Percentiles rank a stretch among this genome's conserved stretches.
phyloP scores from a whole-genome alignment of 2,797 vertebrate genomes.

The Sciurus vulgaris region DNA sequence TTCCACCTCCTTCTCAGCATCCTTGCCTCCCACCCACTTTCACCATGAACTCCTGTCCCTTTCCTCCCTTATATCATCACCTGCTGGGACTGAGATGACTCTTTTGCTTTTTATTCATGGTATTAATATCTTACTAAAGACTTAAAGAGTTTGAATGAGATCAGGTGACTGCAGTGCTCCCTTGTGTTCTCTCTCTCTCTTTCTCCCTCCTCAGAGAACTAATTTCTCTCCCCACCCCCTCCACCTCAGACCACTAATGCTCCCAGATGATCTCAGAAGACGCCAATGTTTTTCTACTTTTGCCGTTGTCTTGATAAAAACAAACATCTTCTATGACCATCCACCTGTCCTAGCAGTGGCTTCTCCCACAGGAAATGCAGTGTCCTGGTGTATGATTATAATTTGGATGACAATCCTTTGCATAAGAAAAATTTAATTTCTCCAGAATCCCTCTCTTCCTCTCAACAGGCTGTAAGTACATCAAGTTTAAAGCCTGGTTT shows the following conservation, averaged over 20 bases:
- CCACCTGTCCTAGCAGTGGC: neutral
- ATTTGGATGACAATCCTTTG: neutral
- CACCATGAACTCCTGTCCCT: neutral
- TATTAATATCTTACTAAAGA: slow-evolving; percentile 25
- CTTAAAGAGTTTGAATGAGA: neutral
- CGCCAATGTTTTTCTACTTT: slow-evolving; percentile 14
- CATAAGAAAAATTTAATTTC: slow-evolving; percentile 49
- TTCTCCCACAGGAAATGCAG: slow-evolving; percentile 45
- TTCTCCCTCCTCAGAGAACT: neutral
- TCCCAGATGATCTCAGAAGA: slow-evolving; percentile 15
- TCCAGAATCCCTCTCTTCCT: slow-evolving; percentile 40
- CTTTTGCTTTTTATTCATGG: neutral
- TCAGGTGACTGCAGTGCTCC: no score
- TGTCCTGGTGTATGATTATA: neutral
- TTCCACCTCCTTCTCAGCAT: neutral
- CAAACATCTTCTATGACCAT: neutral
- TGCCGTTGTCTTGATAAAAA: neutral
- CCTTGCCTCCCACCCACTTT: neutral
- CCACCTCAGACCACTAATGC: neutral
- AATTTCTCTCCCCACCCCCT: neutral
- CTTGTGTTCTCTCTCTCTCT: neutral
- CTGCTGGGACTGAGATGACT: neutral
- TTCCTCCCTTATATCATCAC: neutral
- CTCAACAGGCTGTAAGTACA: neutral
- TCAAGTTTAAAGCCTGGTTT: slow-evolving; percentile 51